phyloP scores from a whole-genome alignment of 2,797 vertebrate species.

The Simalia tracyae region DNA sequence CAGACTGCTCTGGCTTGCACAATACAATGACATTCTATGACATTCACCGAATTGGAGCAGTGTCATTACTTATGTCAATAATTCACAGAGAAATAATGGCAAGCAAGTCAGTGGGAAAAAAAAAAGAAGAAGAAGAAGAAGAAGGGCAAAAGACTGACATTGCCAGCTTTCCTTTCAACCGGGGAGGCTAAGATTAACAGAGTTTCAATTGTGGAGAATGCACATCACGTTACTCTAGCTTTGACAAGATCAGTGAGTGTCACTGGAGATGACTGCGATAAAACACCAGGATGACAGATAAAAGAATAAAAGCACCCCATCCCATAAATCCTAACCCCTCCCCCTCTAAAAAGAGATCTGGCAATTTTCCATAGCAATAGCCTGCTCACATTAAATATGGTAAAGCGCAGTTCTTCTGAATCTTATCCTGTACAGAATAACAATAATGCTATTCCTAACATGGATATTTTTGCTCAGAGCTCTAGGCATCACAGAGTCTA shows the following conservation, averaged over 20 bases:
- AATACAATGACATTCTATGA: constrained; percentile 32
- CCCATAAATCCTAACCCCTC: neutral
- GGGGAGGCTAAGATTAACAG: constrained; percentile 23
- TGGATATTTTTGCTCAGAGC: neutral
- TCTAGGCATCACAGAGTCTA: neutral
- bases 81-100: neutral
- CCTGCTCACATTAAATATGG: neutral
- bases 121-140: neutral
- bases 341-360: neutral
- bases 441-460: constrained; percentile 11
- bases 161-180: neutral
- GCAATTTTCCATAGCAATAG: constrained; percentile 13
- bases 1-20: neutral
- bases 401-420: constrained; percentile 3
- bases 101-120: constrained; percentile 1
- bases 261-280: constrained; percentile 12
- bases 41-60: constrained; percentile 13
- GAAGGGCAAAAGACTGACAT: constrained; percentile 26
- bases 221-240: constrained; percentile 12
- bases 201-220: constrained; percentile 11
- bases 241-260: constrained; percentile 41
- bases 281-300: constrained; percentile 35
- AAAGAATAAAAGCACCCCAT: constrained; percentile 36
- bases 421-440: neutral
- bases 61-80: constrained; percentile 24